Evolutionary conservation across 2,113 vertebrate species (phyloP).

Genomic region (Zosterops pallidus): DNA sequence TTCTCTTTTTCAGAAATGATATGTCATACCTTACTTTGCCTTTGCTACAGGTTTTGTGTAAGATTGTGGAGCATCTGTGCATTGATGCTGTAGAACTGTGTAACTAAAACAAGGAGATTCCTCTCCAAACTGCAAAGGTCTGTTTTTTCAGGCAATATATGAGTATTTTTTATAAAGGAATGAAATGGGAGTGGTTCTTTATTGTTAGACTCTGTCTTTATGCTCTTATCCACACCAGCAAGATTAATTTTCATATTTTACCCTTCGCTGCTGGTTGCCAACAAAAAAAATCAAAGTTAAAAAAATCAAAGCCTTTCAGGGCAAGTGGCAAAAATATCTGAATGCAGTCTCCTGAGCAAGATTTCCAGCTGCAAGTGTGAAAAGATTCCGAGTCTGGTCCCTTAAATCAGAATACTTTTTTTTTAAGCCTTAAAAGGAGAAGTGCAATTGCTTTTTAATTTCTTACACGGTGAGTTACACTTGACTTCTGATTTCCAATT

Average conservation of each 20-base stretch:
- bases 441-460: constrained; percentile 12
- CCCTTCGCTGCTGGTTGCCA: not conserved
- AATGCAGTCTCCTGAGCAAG: not conserved
- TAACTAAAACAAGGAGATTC: not conserved
- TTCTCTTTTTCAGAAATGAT: not conserved
- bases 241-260: not conserved
- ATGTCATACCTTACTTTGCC: not conserved
- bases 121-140: not conserved
- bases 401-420: not conserved
- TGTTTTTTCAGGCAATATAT: not conserved
- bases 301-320: not conserved
- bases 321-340: not conserved
- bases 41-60: not conserved
- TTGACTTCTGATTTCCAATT: not conserved
- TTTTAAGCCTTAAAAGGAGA: not conserved
- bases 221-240: not conserved
- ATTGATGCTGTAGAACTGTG: accelerated
- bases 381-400: not conserved
- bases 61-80: not conserved
- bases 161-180: not conserved
- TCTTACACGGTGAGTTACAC: not conserved
- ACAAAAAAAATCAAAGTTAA: not conserved
- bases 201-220: not conserved
- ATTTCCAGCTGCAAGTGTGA: not conserved
- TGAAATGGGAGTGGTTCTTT: not conserved